Evolutionary conservation across 2,797 vertebrate genomes (phyloP), one percentile per base, ranked within the genome.

Genomic region (Danio aesculapii): DNA sequence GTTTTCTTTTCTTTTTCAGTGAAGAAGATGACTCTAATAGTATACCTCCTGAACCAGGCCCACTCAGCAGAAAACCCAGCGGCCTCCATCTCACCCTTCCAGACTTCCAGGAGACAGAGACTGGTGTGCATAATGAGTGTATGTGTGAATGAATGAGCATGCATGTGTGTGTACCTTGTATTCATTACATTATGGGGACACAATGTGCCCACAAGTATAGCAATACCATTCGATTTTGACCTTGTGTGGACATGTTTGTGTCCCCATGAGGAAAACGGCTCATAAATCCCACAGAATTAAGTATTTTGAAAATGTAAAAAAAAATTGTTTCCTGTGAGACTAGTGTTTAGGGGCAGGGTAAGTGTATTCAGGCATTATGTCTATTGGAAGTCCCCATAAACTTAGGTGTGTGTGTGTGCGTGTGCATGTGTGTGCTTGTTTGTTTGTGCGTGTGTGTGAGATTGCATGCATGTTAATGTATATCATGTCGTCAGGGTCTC

Each of bases 21-120:
- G 96, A 95, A 88, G 94, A 94, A 66, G 98, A 98, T 74, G 97
- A 97, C 89, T 95, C 90, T 82, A 96, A 95, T 90, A 98, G 96
- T 81, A 83, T 92, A 67, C 92, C 89, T 50, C 92, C 93, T 0
- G 97, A 99, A 84, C 89, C 92, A 68, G 88, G 91, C 47, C 92
- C 84, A 14, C 73, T 92, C 16, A 88, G 90, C 86, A 96, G 95
- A 90, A 98, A 97, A 77, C 91, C 92, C 86, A 95, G 96, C 0
- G 92, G 92, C 30, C 79, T 95, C 70, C 95, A 97, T 89, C 97
- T 99, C 85, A 93, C 93, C 0, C 92, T 99, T 14, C 98, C 98
- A 0, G 96, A 99, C 83, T 96, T 96, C 87, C 96, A 96, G 16
- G 97, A 98, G 4, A 71, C 90, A 0, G 96, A 97, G 83, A 96